phyloP scores from a whole-genome alignment of 2,113 vertebrate genomes.

The Paedocypris sp. region DNA sequence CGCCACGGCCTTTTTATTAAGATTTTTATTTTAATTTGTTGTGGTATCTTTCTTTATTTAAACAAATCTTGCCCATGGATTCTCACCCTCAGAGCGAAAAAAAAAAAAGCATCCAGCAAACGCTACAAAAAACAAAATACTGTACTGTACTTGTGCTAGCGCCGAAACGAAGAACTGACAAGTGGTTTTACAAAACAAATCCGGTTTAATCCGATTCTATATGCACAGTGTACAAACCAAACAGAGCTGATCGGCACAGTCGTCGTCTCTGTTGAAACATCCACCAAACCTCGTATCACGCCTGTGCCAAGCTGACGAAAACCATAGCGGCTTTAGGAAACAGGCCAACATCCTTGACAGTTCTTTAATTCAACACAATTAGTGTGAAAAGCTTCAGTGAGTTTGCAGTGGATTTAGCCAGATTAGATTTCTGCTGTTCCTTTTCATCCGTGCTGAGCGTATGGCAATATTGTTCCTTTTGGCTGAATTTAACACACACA shows the following conservation, averaged over 20 bases:
- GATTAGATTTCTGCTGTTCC: not conserved
- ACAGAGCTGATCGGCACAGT: too few relatives aligned
- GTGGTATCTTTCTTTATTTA: too few relatives aligned
- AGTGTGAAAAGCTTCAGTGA: slow-evolving; percentile 22
- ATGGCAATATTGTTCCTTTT: slow-evolving; percentile 8
- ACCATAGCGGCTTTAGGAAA: slow-evolving; percentile 17
- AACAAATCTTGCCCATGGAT: too few relatives aligned
- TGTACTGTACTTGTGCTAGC: too few relatives aligned
- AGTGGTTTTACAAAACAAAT: too few relatives aligned
- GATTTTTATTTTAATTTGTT: too few relatives aligned
- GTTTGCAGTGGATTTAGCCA: slow-evolving; percentile 9
- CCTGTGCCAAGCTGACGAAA: slow-evolving; percentile 31
- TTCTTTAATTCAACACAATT: slow-evolving; percentile 36
- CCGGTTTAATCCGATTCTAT: too few relatives aligned
- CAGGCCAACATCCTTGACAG: slow-evolving; percentile 25
- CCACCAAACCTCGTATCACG: slow-evolving; percentile 20
- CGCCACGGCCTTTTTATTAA: too few relatives aligned
- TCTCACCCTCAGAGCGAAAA: too few relatives aligned
- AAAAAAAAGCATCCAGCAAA: too few relatives aligned
- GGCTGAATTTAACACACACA: not conserved
- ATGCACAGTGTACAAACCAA: too few relatives aligned
- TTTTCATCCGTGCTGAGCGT: not conserved
- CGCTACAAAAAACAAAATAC: too few relatives aligned
- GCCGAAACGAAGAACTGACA: slow-evolving; percentile 39
- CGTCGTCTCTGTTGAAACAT: slow-evolving; percentile 23